Base-by-base conservation (phyloP, 2,113 vertebrate species). In the Indicator indicator region DNA sequence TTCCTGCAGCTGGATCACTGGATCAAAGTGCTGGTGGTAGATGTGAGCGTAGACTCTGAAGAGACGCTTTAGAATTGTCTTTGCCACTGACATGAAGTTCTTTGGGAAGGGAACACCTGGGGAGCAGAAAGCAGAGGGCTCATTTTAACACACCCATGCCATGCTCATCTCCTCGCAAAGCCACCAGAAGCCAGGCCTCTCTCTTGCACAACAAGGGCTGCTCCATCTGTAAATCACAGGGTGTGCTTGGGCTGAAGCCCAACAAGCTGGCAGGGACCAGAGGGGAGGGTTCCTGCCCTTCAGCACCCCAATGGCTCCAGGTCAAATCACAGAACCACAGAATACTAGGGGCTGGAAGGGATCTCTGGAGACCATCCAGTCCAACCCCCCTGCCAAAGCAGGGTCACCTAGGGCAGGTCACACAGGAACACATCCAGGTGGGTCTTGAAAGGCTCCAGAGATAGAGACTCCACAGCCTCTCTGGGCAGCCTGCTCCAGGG, bases 1-100 rank as follows among this genome's bases (percentile, higher is more conserved):
- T 46, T 98, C 98, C 94, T 98, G 98, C 21, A 98, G 97, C 89
- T 98, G 98, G 86, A 98, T 98, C 67, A 98, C 98, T 2, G 98
- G 98, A 52, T 98, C 98, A 87, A 98, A 98, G 96, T 98, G 98
- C 93, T 98, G 98, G 95, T 98, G 98, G 67, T 98, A 98, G 94
- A 98, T 98, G 89, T 98, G 98, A 71, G 98, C 98, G 20, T 98
- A 98, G 24, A 98, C 98, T 93, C 98, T 96, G 89, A 98, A 98
- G 44, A 98, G 98, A 62, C 98, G 98, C 95, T 98, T 98, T 33
- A 98, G 86, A 95, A 98, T 98, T 10, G 98, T 98, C 97, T 98
- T 98, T 92, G 98, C 98, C 95, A 98, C 98, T 15, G 98, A 98
- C 98, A 98, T 98, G 94, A 98, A 98, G 58, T 98, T 98, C 97